Evolutionary conservation across 2,113 vertebrate genomes (phyloP).

Genomic region (Microcebus ravelobensis): DNA sequence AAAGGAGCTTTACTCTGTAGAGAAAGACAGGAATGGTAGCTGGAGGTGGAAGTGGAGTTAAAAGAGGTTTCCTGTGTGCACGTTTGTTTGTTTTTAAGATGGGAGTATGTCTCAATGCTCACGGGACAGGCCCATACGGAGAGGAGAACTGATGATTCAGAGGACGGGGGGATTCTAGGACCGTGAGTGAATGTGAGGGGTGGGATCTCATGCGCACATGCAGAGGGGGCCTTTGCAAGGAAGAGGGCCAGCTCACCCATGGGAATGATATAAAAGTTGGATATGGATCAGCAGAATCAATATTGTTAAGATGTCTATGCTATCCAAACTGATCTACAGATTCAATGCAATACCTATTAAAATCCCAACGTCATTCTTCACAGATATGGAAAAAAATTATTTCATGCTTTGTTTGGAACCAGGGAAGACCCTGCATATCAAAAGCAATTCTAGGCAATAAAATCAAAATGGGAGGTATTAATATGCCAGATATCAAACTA

Average conservation of each 20-base stretch:
- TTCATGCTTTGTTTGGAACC: too few relatives aligned
- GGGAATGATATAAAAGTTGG: not conserved
- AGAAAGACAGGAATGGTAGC: not conserved
- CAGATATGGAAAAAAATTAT: too few relatives aligned
- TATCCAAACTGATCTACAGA: too few relatives aligned
- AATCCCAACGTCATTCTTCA: too few relatives aligned
- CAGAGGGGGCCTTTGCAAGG: not conserved
- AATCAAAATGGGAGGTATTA: too few relatives aligned
- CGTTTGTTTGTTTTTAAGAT: not conserved
- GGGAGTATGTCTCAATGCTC: not conserved
- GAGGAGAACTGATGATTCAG: not conserved
- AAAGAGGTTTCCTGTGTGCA: too few relatives aligned
- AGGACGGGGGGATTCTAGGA: not conserved
- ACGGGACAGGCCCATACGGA: not conserved
- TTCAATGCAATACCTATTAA: too few relatives aligned
- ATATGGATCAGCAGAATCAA: too few relatives aligned
- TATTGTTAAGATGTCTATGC: too few relatives aligned
- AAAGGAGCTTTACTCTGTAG: not conserved
- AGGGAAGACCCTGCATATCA: too few relatives aligned
- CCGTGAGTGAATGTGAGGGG: not conserved
- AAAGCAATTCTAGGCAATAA: too few relatives aligned
- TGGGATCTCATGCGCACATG: rapidly evolving
- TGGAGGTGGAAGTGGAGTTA: not conserved
- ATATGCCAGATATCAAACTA: too few relatives aligned
- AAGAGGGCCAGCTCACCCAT: not conserved